These are phyloP conservation scores for Hemicentrotus pulcherrimus DNA, from an alignment of 35 echinoderm and acorn worm genomes.

Conservation along the genomic window DNA sequence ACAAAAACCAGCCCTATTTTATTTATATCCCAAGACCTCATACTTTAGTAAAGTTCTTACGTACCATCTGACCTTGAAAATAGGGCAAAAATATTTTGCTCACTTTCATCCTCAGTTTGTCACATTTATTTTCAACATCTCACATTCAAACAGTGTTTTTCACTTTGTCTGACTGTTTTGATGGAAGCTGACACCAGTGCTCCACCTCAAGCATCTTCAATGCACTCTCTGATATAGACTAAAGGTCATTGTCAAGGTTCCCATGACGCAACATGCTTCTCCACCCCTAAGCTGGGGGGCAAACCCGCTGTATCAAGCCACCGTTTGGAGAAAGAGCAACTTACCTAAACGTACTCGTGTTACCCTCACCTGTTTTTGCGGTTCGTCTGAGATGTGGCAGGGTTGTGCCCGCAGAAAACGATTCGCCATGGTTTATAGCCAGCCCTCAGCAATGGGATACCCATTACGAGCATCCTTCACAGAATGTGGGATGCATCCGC, in stretches of 20 bases:
- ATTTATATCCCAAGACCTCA: too few species aligned
- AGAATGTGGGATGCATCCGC: not conserved
- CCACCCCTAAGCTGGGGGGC: not conserved
- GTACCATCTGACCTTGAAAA: too few species aligned
- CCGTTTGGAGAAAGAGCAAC: not conserved
- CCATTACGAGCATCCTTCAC: not conserved
- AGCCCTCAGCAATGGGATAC: not conserved
- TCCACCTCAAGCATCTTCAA: not conserved
- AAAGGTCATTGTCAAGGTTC: not conserved
- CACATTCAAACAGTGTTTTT: not conserved
- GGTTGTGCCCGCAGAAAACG: not conserved
- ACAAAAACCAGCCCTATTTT: too few species aligned
- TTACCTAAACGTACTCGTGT: not conserved
- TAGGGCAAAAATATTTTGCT: not conserved
- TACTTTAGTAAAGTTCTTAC: too few species aligned
- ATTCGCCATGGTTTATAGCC: not conserved
- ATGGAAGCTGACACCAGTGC: not conserved
- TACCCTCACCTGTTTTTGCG: slow-evolving; percentile 4
- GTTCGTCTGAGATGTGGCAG: not conserved
- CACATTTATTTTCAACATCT: not conserved
- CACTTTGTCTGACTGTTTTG: not conserved
- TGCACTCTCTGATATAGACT: not conserved
- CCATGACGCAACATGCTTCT: not conserved
- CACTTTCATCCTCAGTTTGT: not conserved
- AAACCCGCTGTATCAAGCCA: not conserved